These are phyloP conservation scores for Beris chalybata DNA, from an alignment of 2,888 invertebrate species.

Conservation along the genomic window DNA sequence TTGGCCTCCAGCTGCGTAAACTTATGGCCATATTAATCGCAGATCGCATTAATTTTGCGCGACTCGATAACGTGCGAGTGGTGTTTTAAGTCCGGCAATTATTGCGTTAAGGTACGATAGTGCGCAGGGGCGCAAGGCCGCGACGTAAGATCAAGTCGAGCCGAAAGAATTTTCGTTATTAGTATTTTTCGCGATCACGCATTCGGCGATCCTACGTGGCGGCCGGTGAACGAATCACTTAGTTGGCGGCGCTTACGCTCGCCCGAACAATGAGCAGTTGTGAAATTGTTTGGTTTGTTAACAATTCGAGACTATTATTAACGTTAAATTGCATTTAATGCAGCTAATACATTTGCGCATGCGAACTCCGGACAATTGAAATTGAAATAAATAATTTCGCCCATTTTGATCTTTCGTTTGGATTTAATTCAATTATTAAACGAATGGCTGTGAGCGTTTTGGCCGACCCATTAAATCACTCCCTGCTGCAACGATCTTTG, in stretches of 20 bases:
- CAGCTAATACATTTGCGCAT: background rate
- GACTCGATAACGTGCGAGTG: slow-evolving; percentile 27
- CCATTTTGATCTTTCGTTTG: background rate
- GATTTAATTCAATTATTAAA: slow-evolving; percentile 14
- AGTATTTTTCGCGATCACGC: slow-evolving; percentile 23
- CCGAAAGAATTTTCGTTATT: slow-evolving; percentile 1
- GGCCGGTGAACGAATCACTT: no score
- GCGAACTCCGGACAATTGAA: slow-evolving; percentile 2
- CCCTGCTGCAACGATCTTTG: no score
- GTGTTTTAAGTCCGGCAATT: slow-evolving; percentile 1
- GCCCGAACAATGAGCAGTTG: background rate
- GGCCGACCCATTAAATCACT: no score
- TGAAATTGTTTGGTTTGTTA: slow-evolving; percentile 5
- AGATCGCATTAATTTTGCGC: slow-evolving; percentile 36
- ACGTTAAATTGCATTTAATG: slow-evolving; percentile 4
- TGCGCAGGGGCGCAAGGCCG: background rate
- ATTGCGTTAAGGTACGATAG: slow-evolving; percentile 10
- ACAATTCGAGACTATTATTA: background rate
- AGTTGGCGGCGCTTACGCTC: no score
- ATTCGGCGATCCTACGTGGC: slow-evolving; percentile 14
- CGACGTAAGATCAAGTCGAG: background rate
- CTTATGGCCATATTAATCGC: slow-evolving; percentile 37
- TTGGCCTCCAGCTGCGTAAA: slow-evolving; percentile 35
- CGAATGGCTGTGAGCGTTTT: no score
- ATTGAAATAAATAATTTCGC: slow-evolving; percentile 13